A percentile compares a stretch with the other conserved stretches of the same genome.
phyloP scores from a whole-genome alignment of 2,888 invertebrate genomes.

The Pelosia muscerda region DNA sequence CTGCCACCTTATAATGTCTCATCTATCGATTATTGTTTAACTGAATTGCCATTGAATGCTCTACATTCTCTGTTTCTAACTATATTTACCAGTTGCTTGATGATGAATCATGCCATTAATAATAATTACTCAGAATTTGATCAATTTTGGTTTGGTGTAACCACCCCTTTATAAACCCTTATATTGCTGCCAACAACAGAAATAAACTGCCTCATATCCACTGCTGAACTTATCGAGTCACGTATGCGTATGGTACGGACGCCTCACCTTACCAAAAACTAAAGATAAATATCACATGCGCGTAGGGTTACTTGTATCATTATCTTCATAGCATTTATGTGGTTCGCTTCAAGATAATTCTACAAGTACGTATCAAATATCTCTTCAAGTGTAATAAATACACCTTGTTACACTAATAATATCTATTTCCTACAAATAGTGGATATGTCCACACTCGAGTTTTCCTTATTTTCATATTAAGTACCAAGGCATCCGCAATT shows the following conservation, averaged over 20 bases:
- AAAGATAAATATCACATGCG: slow-evolving; percentile 33
- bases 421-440: slow-evolving; percentile 23
- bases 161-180: slow-evolving; percentile 58
- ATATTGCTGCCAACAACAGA: slow-evolving; percentile 62
- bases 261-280: slow-evolving; percentile 27
- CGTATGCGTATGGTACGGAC: slow-evolving; percentile 40
- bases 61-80: background rate
- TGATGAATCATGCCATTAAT: background rate
- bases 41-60: background rate
- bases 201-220: slow-evolving; percentile 62
- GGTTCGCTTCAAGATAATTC: slow-evolving; percentile 11
- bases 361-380: slow-evolving; percentile 16
- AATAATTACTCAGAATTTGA: background rate
- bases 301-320: slow-evolving; percentile 19
- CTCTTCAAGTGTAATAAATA: slow-evolving; percentile 2
- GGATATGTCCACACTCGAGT: slow-evolving; percentile 14
- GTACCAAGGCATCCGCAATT: slow-evolving; percentile 32
- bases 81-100: background rate
- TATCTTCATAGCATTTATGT: slow-evolving; percentile 4
- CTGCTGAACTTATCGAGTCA: slow-evolving; percentile 57
- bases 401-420: slow-evolving; percentile 16
- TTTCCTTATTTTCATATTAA: slow-evolving; percentile 42
- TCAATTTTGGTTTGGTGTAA: background rate
- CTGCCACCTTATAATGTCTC: background rate
- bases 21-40: background rate